Evolutionary conservation across 2,113 vertebrate genomes (phyloP), one percentile per base, ranked within the genome.

Genomic region (Otocyon megalotis): DNA sequence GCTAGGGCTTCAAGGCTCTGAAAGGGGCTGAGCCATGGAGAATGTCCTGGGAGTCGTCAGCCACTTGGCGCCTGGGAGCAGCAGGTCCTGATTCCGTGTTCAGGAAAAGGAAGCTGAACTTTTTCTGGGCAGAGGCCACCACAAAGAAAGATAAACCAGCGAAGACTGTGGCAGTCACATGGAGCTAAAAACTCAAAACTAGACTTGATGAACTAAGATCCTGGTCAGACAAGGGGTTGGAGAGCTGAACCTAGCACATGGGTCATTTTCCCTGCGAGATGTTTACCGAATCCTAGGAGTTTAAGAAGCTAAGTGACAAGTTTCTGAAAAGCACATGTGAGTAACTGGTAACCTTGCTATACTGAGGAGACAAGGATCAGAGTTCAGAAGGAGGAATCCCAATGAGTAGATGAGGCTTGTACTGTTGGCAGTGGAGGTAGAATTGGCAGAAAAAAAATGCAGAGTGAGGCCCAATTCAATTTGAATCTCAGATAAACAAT

Each of bases 41-140:
- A 74, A 30, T 22, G 22, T 89, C 48, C 32, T 16, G n/a, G 77
- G 30, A n/a, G 26, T 26, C 35, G 28, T 28, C 8, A 1, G 26
- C 5, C 11, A 8, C 13, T 32, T 87, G 8, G 0, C 2, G 2
- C 30, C 15, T 5, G 16, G 93, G 2, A 71, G 50, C 0, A 11
- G 50, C 0, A 11, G 20, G 63, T 65, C 26, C 71, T 63, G 35
- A 37, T 43, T 56, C 54, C 24, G 32, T 32, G 4, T 62, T 3
- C 35, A 24, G 30, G 26, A 48, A 95, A 54, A 53, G 56, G 56
- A 81, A 74, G 13, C 58, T 63, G 37, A 54, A 6, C 20, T 69
- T 84, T 88, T 3, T 19, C 35, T 20, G 11, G 16, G 32, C 20
- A 60, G 48, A n/a, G n/a, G 12, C 9, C 22, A 15, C 22, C 20